Percentiles rank a stretch among this genome's conserved stretches.
These are phyloP conservation scores for Nematopogon swammerdamellus DNA, from an alignment of 2,888 invertebrate species.

Conservation along the genomic window DNA sequence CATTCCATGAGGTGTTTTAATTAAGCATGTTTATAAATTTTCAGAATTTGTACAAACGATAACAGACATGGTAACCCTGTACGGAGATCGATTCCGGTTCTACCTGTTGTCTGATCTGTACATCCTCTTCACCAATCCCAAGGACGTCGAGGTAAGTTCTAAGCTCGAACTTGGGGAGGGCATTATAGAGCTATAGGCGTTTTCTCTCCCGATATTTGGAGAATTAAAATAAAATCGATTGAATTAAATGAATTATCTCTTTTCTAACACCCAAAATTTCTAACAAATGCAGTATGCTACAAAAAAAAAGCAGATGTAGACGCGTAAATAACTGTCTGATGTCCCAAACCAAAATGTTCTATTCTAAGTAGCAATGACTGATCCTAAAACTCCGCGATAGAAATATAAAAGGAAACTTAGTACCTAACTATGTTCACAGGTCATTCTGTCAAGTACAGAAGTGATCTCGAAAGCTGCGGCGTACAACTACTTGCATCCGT, in stretches of 20 bases:
- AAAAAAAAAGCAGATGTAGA: too few relatives aligned
- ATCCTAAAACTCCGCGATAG: too few relatives aligned
- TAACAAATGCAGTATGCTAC: too few relatives aligned
- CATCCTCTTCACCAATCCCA: constrained; percentile 32
- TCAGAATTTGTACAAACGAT: constrained; percentile 27
- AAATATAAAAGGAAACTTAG: too few relatives aligned
- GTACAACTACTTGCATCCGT: constrained; percentile 40
- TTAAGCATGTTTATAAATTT: too few relatives aligned
- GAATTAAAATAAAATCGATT: constrained; percentile 5
- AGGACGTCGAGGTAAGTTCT: constrained; percentile 39
- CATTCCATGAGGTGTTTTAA: too few relatives aligned
- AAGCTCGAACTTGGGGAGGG: too few relatives aligned
- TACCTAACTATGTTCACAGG: constrained; percentile 27
- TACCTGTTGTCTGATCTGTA: constrained; percentile 40
- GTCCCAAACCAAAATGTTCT: too few relatives aligned
- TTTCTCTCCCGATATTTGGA: constrained; percentile 5
- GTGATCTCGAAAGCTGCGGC: constrained; percentile 53
- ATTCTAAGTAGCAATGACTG: too few relatives aligned
- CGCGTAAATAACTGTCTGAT: too few relatives aligned
- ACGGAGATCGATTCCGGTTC: constrained; percentile 32
- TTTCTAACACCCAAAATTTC: too few relatives aligned
- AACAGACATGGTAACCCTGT: constrained; percentile 20
- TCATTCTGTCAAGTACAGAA: constrained; percentile 39
- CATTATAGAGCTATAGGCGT: too few relatives aligned
- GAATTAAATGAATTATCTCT: not conserved